phyloP scores from a whole-genome alignment of 2,113 vertebrate genomes.

The Misgurnus mizolepis region DNA sequence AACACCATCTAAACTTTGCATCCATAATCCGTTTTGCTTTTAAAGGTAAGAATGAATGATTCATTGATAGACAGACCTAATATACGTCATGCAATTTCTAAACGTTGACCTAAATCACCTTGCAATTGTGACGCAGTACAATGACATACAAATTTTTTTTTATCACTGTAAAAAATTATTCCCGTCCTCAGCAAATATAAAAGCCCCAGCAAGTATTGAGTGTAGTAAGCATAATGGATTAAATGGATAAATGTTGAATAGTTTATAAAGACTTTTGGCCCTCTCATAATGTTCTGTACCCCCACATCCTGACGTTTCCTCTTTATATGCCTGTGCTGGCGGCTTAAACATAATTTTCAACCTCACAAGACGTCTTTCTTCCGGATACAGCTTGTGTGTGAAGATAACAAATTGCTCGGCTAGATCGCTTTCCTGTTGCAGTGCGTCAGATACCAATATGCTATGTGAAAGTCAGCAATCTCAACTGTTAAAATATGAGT shows the following conservation, averaged over 20 bases:
- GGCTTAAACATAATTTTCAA: neutral
- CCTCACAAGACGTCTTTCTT: neutral
- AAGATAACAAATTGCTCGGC: slow-evolving; percentile 8
- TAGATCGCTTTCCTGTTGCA: slow-evolving; percentile 16
- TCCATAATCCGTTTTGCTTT: neutral
- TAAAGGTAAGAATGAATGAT: neutral
- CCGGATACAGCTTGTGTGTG: slow-evolving; percentile 9
- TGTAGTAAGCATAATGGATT: neutral
- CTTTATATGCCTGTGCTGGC: slow-evolving; percentile 1
- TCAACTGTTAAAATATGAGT: neutral
- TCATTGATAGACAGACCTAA: neutral
- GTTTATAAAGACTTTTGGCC: neutral
- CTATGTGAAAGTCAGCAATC: slow-evolving; percentile 7
- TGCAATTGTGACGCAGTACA: neutral
- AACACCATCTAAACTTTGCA: neutral
- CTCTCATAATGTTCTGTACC: neutral
- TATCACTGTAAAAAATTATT: too few relatives aligned
- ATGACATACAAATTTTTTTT: too few relatives aligned
- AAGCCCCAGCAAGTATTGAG: too few relatives aligned
- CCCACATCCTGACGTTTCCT: neutral
- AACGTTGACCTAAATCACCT: neutral
- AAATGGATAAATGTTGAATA: slow-evolving; percentile 10
- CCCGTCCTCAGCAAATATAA: too few relatives aligned
- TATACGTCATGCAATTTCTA: neutral
- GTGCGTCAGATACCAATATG: slow-evolving; percentile 6